These are phyloP conservation scores for Phyllostomus discolor DNA, from an alignment of 2,113 vertebrate genomes.

Conservation along the genomic window DNA sequence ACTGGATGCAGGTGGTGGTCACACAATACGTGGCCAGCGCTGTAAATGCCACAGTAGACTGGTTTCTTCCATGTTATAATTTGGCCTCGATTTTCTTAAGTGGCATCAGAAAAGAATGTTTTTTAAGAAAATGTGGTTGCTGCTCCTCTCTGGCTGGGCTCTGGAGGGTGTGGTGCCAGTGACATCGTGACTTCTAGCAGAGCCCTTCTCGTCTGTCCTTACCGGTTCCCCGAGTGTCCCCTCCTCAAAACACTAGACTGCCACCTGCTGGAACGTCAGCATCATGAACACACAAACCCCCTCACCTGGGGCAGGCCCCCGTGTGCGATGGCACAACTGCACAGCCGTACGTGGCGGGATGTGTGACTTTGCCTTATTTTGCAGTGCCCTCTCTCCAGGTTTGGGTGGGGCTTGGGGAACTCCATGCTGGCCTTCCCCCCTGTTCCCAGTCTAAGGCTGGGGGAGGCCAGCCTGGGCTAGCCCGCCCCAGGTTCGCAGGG, in stretches of 20 bases:
- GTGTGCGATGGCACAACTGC: not conserved
- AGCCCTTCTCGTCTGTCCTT: not conserved
- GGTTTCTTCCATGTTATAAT: not conserved
- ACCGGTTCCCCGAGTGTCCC: not conserved
- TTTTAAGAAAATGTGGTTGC: not conserved
- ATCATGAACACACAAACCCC: not conserved
- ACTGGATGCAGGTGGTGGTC: too few species aligned
- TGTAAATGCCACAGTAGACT: not conserved
- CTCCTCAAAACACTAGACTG: not conserved
- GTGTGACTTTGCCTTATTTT: not conserved
- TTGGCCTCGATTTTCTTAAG: not conserved
- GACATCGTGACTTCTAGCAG: rapidly evolving
- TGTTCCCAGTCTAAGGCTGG: not conserved
- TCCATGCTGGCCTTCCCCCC: not conserved
- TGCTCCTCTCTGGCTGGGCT: not conserved
- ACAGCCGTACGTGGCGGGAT: rapidly evolving
- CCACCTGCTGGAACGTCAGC: constrained; percentile 33
- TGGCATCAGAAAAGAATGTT: not conserved
- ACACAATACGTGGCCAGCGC: rapidly evolving
- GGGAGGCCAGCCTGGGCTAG: not conserved
- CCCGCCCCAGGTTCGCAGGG: not conserved
- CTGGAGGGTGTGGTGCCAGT: not conserved
- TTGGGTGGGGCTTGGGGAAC: not conserved
- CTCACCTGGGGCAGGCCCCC: rapidly evolving
- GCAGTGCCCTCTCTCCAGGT: not conserved